Evolutionary conservation across 92 coral and sea anemone genomes (phyloP), one percentile per base, ranked within the genome.

Genomic region (Actinernus sp.): DNA sequence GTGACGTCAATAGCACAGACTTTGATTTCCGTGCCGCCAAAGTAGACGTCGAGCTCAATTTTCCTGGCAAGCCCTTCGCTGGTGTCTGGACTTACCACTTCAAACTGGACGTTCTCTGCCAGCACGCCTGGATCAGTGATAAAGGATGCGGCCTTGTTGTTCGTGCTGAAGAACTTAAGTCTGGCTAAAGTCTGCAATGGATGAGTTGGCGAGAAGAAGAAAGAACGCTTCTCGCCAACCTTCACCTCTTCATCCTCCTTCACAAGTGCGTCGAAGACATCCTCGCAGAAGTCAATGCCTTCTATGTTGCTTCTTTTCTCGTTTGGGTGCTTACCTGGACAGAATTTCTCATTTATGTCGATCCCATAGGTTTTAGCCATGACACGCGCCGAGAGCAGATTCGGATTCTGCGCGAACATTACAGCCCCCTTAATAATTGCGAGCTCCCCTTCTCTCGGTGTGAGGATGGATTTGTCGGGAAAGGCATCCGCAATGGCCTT

Each of bases 361-460:
- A 75, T 67, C 39, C 92, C 87, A 24, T 85, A 85, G 1, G 92
- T 79, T 28, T 37, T 55, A 6, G 82, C 68, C 41, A 73, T 55
- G 41, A 79, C 60, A 23, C 92, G 72, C 31, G 80, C 86, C 9
- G 68, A 57, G 5, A 85, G 57, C 11, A 65, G 71, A 30, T 74
- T 61, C 1, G 91, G 91, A 4, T 85, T 79, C 37, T 85, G 78
- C 5, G 88, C 91, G 23, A 79, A 85, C 71, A 80, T 63, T 5
- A 85, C 87, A 4, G 91, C 91, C 17, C 91, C 91, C 56, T 79
- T 66, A 31, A 79, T 63, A 14, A 79, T 84, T 5, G 87, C 87
- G 16, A 79, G 53, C 16, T 65, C 77, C 39, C 88, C 81, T 46
- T 85, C 73, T 6, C 77, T 65, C 1, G 92, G 92, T 6, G 66